These are phyloP conservation scores for Microchrysa polita DNA, from an alignment of 2,888 invertebrate species.

Conservation along the genomic window DNA sequence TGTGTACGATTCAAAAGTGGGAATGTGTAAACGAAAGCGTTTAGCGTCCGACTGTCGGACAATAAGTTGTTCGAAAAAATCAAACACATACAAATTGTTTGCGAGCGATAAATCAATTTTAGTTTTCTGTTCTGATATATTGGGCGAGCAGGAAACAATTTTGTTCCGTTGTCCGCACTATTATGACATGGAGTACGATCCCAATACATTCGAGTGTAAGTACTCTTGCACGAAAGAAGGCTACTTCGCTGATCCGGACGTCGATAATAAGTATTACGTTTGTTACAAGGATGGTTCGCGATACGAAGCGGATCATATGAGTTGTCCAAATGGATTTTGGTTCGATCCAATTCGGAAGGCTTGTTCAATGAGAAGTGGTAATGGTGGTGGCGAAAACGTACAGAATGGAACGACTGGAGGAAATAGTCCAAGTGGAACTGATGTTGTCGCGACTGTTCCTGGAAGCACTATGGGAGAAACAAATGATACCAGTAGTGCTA, in stretches of 20 bases:
- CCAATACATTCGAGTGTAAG: constrained; percentile 28
- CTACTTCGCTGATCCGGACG: constrained; percentile 30
- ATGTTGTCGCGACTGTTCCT: too few relatives aligned
- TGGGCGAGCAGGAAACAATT: not conserved
- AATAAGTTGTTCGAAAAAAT: constrained; percentile 1
- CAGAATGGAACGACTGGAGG: too few relatives aligned
- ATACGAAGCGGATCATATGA: not conserved
- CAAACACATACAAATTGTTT: constrained; percentile 7
- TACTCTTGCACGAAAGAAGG: constrained; percentile 43
- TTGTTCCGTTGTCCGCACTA: constrained; percentile 38
- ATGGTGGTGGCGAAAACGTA: too few relatives aligned
- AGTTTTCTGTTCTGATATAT: constrained; percentile 28
- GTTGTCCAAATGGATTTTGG: not conserved
- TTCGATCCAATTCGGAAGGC: not conserved
- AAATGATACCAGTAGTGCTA: too few relatives aligned
- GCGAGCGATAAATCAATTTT: constrained; percentile 26
- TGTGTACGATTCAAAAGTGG: constrained; percentile 43
- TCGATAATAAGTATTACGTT: constrained; percentile 43
- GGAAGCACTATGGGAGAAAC: too few relatives aligned
- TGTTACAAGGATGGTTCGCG: constrained; percentile 28
- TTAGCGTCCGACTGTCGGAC: constrained; percentile 8
- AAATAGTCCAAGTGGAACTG: too few relatives aligned
- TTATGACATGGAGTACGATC: constrained; percentile 35
- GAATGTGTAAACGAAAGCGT: constrained; percentile 27
- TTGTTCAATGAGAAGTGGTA: not conserved